Evolutionary conservation across 2,113 vertebrate genomes (phyloP).

Genomic region (Oxyruncus cristatus): DNA sequence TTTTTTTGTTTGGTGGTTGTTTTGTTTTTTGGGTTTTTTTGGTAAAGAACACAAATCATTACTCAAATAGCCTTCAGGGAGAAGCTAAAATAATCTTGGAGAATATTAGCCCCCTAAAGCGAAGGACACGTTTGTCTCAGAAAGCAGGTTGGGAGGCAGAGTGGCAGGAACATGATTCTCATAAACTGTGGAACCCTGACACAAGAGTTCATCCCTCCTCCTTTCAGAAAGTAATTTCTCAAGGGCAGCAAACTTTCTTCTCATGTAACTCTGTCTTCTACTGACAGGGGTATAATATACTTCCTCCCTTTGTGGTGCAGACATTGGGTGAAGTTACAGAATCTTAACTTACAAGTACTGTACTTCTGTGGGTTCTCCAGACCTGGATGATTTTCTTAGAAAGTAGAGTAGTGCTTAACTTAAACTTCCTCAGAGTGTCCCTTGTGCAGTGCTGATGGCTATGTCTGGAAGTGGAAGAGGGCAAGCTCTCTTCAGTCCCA

Average conservation of each 20-base stretch:
- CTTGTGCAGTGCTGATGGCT: constrained; percentile 83
- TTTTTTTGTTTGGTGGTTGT: too few relatives aligned
- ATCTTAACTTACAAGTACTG: neutral
- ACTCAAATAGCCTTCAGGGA: neutral
- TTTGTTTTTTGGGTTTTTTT: neutral
- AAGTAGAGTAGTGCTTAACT: constrained; percentile 57
- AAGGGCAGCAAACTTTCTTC: constrained; percentile 61
- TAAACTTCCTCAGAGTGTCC: constrained; percentile 81
- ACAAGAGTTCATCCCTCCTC: constrained; percentile 81
- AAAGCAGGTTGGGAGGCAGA: constrained; percentile 69
- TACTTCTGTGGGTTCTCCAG: neutral
- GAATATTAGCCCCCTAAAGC: neutral
- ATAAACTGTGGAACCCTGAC: constrained; percentile 83
- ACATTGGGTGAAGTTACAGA: neutral
- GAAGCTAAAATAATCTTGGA: neutral
- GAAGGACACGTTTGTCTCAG: neutral
- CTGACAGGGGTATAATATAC: rapidly evolving
- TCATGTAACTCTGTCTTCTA: neutral
- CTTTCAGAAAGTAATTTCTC: constrained; percentile 86
- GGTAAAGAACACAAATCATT: neutral
- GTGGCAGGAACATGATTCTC: constrained; percentile 74
- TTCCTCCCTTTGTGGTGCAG: neutral
- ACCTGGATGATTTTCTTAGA: neutral
- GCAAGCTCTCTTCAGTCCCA: neutral
- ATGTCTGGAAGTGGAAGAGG: constrained; percentile 77